Base-by-base conservation (phyloP, 2,797 vertebrate genomes). In the Hydrolagus colliei region DNA sequence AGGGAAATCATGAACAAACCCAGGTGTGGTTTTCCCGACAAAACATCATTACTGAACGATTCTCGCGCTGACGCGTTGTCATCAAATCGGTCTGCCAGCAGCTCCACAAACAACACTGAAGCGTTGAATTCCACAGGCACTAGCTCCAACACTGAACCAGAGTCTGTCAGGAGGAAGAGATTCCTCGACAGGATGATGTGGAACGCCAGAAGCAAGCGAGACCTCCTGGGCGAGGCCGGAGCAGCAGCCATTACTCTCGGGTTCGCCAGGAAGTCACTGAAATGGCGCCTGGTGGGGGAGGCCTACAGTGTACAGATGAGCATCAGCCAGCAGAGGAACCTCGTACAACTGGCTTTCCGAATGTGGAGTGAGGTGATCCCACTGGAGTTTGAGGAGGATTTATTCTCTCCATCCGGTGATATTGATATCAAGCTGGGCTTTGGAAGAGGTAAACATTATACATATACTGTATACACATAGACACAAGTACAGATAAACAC, bases 281-380 rank as follows among this genome's bases (percentile, higher is more conserved):
- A 89, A 18, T 89, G 88, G 88, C 87, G 86, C 27, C 86, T 89
- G 0, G 87, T 89, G 86, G 87, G 87, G 27, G 88, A 89, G 61
- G 88, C 87, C 13, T 89, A 87, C 67, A 88, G 87, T 72, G 86
- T 87, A 73, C 88, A 89, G 32, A 35, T 89, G 82, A 87, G 79
- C 41, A 78, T 88, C 4, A 74, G 86, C 2, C 87, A 89, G 65
- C 88, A 89, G 86, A 87, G 87, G 62, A 86, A 75, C 68, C 86
- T 89, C 79, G 76, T 89, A 16, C 71, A 76, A 3, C 74, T 76
- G 62, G 88, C 88, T 73, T 89, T 89, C 76, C 88, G 88, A 6
- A 88, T 89, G 87, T 89, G 88, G 88, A 89, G 88, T 72, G 88
- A 89, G 63, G 88, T 89, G 18, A 88, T 86, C 13, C 87, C 87